Base-by-base conservation (phyloP, 2,888 invertebrate genomes). In the Melangyna quadrimaculata region DNA sequence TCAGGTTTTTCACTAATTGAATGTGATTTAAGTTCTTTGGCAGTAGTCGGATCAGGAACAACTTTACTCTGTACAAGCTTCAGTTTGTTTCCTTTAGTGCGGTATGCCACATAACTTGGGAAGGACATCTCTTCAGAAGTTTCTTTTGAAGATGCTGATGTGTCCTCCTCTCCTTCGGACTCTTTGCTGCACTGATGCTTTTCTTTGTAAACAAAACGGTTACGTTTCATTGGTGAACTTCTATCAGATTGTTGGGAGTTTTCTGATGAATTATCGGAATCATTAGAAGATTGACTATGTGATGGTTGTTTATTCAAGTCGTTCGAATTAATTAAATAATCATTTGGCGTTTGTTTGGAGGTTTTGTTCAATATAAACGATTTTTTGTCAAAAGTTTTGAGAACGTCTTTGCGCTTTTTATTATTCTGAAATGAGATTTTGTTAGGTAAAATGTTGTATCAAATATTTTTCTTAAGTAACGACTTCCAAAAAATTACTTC, bases 381-480 rank as follows among this genome's bases (percentile, higher is more conserved):
- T 40, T 40, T 61, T 61, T 4, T 40, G 4, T 40, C 17, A 9
- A 61, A 27, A 17, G 3, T 9, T 0, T 17, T 61, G 5, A 40
- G 40, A 27, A 61, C 22, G n/a, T 43, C 40, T 17, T 61, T 43
- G 17, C 63, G 63, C 22, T 63, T 43, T 29, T 63, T 63, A 12
- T 43, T 63, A 17, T 63, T 63, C 63, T 63, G 27, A 29, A 63
- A 63, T 14, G 9, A 35, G 4, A 14, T 59, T 59, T 55, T n/a
- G n/a, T 57, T 35, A n/a, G n/a, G n/a, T n/a, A n/a, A n/a, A 12
- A 22, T 3, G 2, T 22, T 3, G 9, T 17, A 17, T 17, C 1
- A 43, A 10, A 10, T 19, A 19, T 19, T 19, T 19, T 19, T 45
- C 45, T 45, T 17, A 17, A 43, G 17, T 17, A 9, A 43, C 8